phyloP scores from a whole-genome alignment of 2,888 invertebrate genomes.

The Eupithecia inturbata region DNA sequence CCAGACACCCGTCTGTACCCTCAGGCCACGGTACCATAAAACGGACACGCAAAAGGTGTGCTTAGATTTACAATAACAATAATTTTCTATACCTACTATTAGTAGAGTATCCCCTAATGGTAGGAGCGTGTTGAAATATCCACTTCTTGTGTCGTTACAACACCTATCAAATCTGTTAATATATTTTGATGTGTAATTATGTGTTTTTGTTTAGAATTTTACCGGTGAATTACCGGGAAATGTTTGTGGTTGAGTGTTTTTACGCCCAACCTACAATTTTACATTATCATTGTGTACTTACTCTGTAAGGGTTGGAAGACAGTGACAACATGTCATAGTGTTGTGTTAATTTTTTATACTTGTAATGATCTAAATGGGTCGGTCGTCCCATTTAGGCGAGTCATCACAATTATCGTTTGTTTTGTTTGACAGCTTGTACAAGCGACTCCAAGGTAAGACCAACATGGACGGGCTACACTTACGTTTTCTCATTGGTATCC shows the following conservation, averaged over 20 bases:
- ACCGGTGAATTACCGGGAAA: constrained; percentile 24
- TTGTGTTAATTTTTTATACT: too few relatives aligned
- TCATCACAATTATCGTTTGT: background rate
- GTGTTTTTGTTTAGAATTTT: constrained; percentile 34
- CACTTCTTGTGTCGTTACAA: constrained; percentile 52
- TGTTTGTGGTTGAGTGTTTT: background rate
- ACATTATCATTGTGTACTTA: background rate
- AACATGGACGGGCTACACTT: too few relatives aligned
- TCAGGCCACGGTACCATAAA: constrained; percentile 18
- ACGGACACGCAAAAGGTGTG: constrained; percentile 64
- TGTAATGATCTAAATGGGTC: background rate
- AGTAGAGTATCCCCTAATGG: constrained; percentile 62
- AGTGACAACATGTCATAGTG: too few relatives aligned
- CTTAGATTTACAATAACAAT: constrained; percentile 68
- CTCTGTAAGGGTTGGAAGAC: background rate
- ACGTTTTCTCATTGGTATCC: too few relatives aligned
- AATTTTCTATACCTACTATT: constrained; percentile 66
- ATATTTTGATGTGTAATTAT: constrained; percentile 41
- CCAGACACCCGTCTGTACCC: background rate
- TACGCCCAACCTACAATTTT: background rate
- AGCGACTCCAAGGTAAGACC: too few relatives aligned
- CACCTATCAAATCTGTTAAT: constrained; percentile 48
- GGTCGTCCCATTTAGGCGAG: background rate
- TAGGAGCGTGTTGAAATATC: constrained; percentile 69
- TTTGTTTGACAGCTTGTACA: background rate